Percentiles rank a stretch among this genome's conserved stretches.
Evolutionary conservation across 2,888 invertebrate genomes (phyloP).

Genomic region (Gibbula magus): DNA sequence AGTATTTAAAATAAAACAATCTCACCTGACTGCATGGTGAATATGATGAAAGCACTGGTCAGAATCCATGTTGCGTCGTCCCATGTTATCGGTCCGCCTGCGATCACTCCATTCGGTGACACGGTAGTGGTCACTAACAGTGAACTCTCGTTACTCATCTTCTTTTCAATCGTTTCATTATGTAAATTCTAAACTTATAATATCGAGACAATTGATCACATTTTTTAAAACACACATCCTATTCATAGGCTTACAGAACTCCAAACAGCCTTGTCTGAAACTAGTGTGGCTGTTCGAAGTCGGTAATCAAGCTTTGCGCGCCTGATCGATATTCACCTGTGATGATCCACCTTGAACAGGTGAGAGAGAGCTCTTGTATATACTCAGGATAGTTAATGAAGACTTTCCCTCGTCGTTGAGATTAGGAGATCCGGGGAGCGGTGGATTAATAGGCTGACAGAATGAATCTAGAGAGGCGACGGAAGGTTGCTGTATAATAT

Average conservation of each 20-base stretch:
- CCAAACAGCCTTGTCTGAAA: background rate
- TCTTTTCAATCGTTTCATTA: too few relatives aligned
- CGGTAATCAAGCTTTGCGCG: background rate
- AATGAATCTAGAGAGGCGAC: too few relatives aligned
- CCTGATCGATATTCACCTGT: too few relatives aligned
- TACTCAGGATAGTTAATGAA: too few relatives aligned
- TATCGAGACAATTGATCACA: background rate
- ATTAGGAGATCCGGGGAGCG: too few relatives aligned
- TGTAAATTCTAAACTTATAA: too few relatives aligned
- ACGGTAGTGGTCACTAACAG: background rate
- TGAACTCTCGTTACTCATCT: background rate
- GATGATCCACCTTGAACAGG: too few relatives aligned
- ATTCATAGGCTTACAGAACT: background rate
- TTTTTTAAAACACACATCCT: background rate
- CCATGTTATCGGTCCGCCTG: conserved; percentile 51
- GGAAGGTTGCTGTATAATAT: too few relatives aligned
- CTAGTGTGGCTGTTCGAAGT: background rate
- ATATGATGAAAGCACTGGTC: conserved; percentile 90
- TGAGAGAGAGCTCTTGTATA: too few relatives aligned
- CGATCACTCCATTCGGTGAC: background rate
- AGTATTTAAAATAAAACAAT: background rate
- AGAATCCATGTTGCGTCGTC: conserved; percentile 93
- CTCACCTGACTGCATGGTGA: conserved; percentile 93
- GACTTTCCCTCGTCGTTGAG: too few relatives aligned
- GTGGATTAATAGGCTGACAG: too few relatives aligned